These are phyloP conservation scores for Melanotaenia maccullochi DNA, from an alignment of 2,797 vertebrate genomes.

Conservation along the genomic window DNA sequence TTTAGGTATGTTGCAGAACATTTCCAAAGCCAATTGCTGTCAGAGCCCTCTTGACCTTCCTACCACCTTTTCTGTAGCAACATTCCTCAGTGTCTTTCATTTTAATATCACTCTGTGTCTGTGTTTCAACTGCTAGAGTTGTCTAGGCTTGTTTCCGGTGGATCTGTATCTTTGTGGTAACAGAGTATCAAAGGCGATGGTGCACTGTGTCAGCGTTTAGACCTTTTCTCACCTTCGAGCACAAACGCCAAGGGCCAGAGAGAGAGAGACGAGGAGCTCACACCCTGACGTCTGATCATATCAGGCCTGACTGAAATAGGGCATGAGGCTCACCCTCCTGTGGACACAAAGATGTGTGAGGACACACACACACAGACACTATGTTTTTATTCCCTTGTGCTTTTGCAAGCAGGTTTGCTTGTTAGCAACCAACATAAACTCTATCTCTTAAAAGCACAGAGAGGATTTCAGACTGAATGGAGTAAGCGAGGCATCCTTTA, in stretches of 20 bases:
- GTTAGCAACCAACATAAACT: slow-evolving; percentile 30
- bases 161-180: slow-evolving; percentile 52
- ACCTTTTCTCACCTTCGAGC: slow-evolving; percentile 74
- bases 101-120: slow-evolving; percentile 21
- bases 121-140: slow-evolving; percentile 22
- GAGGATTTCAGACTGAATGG: slow-evolving; percentile 1
- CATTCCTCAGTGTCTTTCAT: slow-evolving; percentile 7
- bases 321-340: slow-evolving; percentile 67
- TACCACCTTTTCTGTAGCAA: slow-evolving; percentile 12
- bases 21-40: slow-evolving; percentile 9
- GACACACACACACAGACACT: slow-evolving; percentile 36
- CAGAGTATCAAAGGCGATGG: slow-evolving; percentile 61
- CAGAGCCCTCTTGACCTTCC: slow-evolving; percentile 37
- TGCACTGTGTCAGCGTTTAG: slow-evolving; percentile 71
- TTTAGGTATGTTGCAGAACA: slow-evolving; percentile 13
- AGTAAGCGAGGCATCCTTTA: slow-evolving; percentile 5
- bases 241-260: slow-evolving; percentile 60
- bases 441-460: background rate
- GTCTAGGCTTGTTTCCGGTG: slow-evolving; percentile 26
- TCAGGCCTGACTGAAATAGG: slow-evolving; percentile 77
- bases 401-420: slow-evolving; percentile 40
- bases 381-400: slow-evolving; percentile 22
- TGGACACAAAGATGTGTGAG: slow-evolving; percentile 51
- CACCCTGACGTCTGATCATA: slow-evolving; percentile 76
- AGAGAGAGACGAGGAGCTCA: slow-evolving; percentile 58